Evolutionary conservation across 2,113 vertebrate species (phyloP).

Genomic region (Gavialis gangeticus): DNA sequence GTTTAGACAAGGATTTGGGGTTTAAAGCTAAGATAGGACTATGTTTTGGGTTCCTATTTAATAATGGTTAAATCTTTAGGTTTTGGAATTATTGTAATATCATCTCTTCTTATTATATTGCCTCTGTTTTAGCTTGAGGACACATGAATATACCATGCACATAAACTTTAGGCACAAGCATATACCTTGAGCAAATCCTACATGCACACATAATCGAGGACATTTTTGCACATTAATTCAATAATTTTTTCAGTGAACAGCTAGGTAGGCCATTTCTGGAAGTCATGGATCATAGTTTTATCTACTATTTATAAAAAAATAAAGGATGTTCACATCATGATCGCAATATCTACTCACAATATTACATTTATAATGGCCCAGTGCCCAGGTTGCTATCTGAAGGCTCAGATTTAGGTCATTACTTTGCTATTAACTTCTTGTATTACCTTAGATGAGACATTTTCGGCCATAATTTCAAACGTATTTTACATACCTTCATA

Average conservation of each 20-base stretch:
- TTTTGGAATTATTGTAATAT: neutral
- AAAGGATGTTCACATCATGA: accelerated
- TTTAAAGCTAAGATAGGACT: neutral
- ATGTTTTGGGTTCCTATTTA: neutral
- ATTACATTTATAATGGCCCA: neutral
- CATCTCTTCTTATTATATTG: neutral
- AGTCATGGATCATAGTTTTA: neutral
- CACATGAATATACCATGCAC: neutral
- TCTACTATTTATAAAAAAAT: neutral
- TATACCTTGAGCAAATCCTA: neutral
- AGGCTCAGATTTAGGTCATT: neutral
- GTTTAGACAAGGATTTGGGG: neutral
- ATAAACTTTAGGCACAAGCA: neutral
- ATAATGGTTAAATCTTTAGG: neutral
- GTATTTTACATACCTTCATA: no score
- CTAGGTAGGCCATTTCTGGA: neutral
- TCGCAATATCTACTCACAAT: neutral
- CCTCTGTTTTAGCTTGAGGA: neutral
- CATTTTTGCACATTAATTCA: neutral
- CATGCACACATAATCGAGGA: neutral
- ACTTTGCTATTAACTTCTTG: neutral
- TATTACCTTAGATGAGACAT: neutral
- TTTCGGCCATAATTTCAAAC: no score
- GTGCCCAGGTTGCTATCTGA: neutral
- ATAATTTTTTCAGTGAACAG: neutral